Base-by-base conservation (phyloP, 2,888 invertebrate genomes). In the Synanthedon tipuliformis region DNA sequence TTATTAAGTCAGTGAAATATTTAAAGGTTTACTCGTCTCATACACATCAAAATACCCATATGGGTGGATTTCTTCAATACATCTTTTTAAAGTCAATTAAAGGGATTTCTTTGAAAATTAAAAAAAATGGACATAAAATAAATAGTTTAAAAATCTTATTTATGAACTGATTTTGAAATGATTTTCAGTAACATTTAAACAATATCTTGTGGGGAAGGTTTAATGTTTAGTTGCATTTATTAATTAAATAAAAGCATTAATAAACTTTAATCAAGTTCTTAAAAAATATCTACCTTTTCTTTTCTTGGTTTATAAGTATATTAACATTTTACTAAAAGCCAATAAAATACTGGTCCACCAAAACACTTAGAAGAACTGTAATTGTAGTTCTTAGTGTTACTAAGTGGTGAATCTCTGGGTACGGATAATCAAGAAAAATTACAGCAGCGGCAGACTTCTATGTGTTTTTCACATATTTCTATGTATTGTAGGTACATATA, bases 361-460 rank as follows among this genome's bases (percentile, higher is more conserved):
- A 49, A 40, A 58, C 57, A 59, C 62, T 62, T 60, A 57, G 56
- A 59, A 59, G 52, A 57, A 52, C 52, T 57, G 64, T 68, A 64
- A 64, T 66, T 64, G 60, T 57, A 51, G 52, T 55, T 48, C 50
- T 50, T 16, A 49, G 49, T 49, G 49, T 4, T 16, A 16, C 18
- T 51, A 54, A 59, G 62, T 58, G 61, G 55, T 57, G 60, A 63
- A 62, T 62, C 59, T 56, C 52, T 18, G 55, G 55, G 53, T 56
- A 41, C 51, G 54, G 60, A 63, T 71, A 69, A 71, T 70, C 66
- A 65, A 64, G 64, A 73, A 62, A 71, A 71, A 71, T 65, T 58
- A 59, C 58, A 55, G 52, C 50, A 54, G 53, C 45, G 52, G 52
- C 53, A 54, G 57, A 57, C 57, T 8, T 55, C 56, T 60, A 58